Conservation (phyloP, 2,888 invertebrate genomes). For the Eristalis pertinax region DNA sequence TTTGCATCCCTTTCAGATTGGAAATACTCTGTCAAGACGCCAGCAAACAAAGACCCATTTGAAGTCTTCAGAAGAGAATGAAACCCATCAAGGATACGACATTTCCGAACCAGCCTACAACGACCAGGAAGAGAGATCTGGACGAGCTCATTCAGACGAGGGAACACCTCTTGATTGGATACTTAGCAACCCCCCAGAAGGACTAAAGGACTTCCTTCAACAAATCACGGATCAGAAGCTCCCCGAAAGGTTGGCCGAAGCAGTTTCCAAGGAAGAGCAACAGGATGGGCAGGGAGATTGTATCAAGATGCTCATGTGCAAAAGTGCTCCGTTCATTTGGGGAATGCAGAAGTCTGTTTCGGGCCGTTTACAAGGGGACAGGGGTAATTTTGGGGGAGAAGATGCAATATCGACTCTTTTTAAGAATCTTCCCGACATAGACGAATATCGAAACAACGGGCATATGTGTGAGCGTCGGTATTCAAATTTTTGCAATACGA, state of each 20-base stretch:
- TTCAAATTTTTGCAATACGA: slow-evolving; percentile 80
- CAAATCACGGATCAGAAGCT: slow-evolving; percentile 85
- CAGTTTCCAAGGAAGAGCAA: slow-evolving; percentile 83
- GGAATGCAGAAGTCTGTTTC: slow-evolving; percentile 88
- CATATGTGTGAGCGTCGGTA: slow-evolving; percentile 85
- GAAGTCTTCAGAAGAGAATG: slow-evolving; percentile 49
- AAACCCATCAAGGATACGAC: slow-evolving; percentile 24
- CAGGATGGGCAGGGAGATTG: slow-evolving; percentile 86
- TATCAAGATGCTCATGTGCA: slow-evolving; percentile 88
- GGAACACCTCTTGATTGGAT: slow-evolving; percentile 85
- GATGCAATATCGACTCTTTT: slow-evolving; percentile 82
- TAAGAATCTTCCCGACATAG: slow-evolving; percentile 84
- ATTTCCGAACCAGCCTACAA: slow-evolving; percentile 63
- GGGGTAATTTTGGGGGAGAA: background rate
- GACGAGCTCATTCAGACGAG: slow-evolving; percentile 73
- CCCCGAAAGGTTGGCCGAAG: slow-evolving; percentile 84
- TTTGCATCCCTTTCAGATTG: slow-evolving; percentile 74
- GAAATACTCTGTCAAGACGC: slow-evolving; percentile 76
- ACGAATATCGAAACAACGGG: slow-evolving; percentile 84
- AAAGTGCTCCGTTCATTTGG: slow-evolving; percentile 88
- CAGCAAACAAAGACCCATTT: slow-evolving; percentile 7
- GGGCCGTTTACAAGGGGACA: slow-evolving; percentile 43
- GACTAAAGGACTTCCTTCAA: slow-evolving; percentile 83
- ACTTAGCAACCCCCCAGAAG: slow-evolving; percentile 84
- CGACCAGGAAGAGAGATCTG: slow-evolving; percentile 73